Evolutionary conservation across 2,113 vertebrate genomes (phyloP), one percentile per base, ranked within the genome.

Genomic region (Trachemys scripta): DNA sequence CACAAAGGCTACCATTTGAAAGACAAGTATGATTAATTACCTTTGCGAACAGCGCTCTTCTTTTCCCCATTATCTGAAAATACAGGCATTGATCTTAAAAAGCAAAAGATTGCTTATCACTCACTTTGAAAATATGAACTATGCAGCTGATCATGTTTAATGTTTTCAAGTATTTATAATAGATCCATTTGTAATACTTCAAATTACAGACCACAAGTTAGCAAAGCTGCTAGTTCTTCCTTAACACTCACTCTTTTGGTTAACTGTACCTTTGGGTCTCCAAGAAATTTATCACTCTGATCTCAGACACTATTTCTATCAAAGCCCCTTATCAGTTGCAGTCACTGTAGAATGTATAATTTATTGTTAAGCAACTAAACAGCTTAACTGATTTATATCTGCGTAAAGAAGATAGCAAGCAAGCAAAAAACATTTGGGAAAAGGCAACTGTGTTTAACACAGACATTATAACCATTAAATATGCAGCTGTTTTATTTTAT

Each of bases 321-420:
- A 1, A 78, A 49, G 27, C 31, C 75, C 50, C 7, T 17, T 85
- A 91, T 89, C 84, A 81, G 62, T 0, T 49, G 84, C 45, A 87
- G 65, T 85, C 47, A 57, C 47, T 51, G 62, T 65, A 92, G 94
- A 94, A 95, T 85, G 50, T 84, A 89, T 86, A 69, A 94, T 87
- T 72, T 88, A 80, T 89, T 91, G 29, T 83, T 96, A 83, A 96
- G 94, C 83, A 90, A 93, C 90, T 94, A 89, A 96, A 97, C 97
- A 93, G 75, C 89, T 93, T 88, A 90, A 95, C 80, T 79, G 85
- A 95, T 97, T 90, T 93, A 35, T 96, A 59, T 93, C 89, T 96
- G 82, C 76, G 69, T 83, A 89, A 88, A 93, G 87, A 80, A 87
- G 47, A 82, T 96, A 95, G 83, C 80, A 97, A 95, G 57, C 76